phyloP scores from a whole-genome alignment of 2,113 vertebrate species.

The Cephalopholis sonnerati region DNA sequence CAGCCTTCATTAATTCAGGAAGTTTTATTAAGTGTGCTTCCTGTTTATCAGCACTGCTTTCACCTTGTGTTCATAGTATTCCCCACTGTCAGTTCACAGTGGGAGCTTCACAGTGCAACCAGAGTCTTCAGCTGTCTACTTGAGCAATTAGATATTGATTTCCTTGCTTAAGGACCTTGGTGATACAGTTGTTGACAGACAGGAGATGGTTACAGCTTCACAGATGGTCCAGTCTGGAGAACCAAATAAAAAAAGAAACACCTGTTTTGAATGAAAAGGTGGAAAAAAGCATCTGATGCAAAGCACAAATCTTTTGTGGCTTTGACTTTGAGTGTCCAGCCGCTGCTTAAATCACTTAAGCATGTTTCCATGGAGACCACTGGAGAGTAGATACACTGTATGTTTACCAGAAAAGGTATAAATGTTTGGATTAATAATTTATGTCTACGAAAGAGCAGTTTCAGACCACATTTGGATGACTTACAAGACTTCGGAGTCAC shows the following conservation, averaged over 20 bases:
- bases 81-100: slow-evolving; percentile 20
- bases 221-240: slow-evolving; percentile 16
- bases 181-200: slow-evolving; percentile 43
- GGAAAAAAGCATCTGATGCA: neutral
- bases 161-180: slow-evolving; percentile 39
- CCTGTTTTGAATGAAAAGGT: neutral
- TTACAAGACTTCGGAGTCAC: neutral
- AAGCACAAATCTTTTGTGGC: neutral
- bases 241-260: slow-evolving; percentile 2
- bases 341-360: slow-evolving; percentile 28
- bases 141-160: slow-evolving; percentile 60
- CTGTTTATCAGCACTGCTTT: slow-evolving; percentile 16
- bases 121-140: slow-evolving; percentile 38
- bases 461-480: slow-evolving; percentile 13
- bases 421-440: slow-evolving; percentile 47
- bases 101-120: neutral
- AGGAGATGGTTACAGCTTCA: slow-evolving; percentile 22
- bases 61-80: slow-evolving; percentile 19
- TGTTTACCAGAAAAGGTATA: slow-evolving; percentile 27
- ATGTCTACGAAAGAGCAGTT: slow-evolving; percentile 22
- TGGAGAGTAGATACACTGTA: neutral
- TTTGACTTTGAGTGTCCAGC: slow-evolving; percentile 4
- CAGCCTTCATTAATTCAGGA: neutral
- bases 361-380: slow-evolving; percentile 41
- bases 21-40: slow-evolving; percentile 10